Conservation (phyloP, 2,888 invertebrate genomes). For the Lutraria lutraria region DNA sequence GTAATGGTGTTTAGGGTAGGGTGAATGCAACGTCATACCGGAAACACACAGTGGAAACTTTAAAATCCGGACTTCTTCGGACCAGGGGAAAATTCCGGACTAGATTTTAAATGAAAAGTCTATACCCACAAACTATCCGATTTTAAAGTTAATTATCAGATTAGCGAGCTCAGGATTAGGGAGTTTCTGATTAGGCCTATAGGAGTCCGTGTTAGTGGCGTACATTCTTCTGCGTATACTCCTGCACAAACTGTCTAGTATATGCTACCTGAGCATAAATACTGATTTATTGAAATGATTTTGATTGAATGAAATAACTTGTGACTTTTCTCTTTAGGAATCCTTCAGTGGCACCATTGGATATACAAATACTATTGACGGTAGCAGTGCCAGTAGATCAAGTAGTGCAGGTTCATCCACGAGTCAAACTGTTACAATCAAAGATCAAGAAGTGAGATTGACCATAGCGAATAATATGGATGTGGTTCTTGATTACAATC, state of each 20-base stretch:
- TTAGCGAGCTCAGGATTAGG: too few species aligned
- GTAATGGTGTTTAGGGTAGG: too few species aligned
- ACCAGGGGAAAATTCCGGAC: too few species aligned
- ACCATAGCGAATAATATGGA: background rate
- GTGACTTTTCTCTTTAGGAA: background rate
- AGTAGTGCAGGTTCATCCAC: background rate
- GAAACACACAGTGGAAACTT: too few species aligned
- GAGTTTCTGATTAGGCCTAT: too few species aligned
- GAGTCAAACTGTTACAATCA: background rate
- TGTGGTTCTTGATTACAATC: background rate
- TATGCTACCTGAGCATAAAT: background rate
- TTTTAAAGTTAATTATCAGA: too few species aligned
- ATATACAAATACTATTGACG: background rate
- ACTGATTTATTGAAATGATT: background rate
- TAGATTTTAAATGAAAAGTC: too few species aligned
- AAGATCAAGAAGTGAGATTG: background rate
- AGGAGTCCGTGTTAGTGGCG: too few species aligned
- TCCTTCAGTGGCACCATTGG: background rate
- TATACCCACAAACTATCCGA: too few species aligned
- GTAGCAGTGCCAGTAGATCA: background rate
- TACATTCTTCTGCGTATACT: too few species aligned
- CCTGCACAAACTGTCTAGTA: background rate
- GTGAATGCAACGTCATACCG: too few species aligned
- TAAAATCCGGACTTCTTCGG: too few species aligned
- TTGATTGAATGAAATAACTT: background rate